Percentiles rank a stretch among this genome's conserved stretches.
Evolutionary conservation across 2,113 vertebrate genomes (phyloP).

Genomic region (Anhinga anhinga): DNA sequence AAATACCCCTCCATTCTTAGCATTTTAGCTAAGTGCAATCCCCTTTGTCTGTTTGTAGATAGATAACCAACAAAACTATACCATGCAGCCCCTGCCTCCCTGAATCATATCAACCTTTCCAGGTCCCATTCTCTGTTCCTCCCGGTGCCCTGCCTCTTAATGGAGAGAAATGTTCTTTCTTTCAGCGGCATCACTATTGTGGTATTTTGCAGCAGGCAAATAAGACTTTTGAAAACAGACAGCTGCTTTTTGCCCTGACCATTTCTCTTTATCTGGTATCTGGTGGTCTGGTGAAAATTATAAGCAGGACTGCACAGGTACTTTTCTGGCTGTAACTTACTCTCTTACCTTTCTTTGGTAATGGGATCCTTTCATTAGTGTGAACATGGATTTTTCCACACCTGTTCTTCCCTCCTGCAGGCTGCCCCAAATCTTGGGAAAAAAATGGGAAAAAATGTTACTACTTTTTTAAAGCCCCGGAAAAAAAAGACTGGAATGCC

Average conservation of each 20-base stretch:
- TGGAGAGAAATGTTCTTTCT: not conserved
- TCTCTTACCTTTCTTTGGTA: not conserved
- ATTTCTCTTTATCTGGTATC: not conserved
- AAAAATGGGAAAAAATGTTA: not conserved
- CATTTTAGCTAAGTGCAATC: not conserved
- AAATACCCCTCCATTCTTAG: not conserved
- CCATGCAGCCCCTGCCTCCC: not conserved
- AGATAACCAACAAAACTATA: not conserved
- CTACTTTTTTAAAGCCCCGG: accelerated
- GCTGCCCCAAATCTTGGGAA: accelerated
- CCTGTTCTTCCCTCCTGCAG: not conserved
- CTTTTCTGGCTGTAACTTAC: not conserved
- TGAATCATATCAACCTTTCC: not conserved
- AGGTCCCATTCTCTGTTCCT: not conserved
- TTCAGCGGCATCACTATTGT: not conserved
- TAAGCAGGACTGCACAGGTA: not conserved
- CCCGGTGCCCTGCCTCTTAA: not conserved
- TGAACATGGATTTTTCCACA: not conserved
- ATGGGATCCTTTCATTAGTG: not conserved
- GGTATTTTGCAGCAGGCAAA: not conserved
- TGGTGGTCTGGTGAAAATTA: not conserved
- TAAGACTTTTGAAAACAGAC: not conserved
- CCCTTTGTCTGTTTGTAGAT: not conserved
- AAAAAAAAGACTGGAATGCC: accelerated
- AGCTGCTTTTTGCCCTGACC: not conserved